phyloP scores from a whole-genome alignment of 2,797 vertebrate genomes.

The Glossophaga mutica region DNA sequence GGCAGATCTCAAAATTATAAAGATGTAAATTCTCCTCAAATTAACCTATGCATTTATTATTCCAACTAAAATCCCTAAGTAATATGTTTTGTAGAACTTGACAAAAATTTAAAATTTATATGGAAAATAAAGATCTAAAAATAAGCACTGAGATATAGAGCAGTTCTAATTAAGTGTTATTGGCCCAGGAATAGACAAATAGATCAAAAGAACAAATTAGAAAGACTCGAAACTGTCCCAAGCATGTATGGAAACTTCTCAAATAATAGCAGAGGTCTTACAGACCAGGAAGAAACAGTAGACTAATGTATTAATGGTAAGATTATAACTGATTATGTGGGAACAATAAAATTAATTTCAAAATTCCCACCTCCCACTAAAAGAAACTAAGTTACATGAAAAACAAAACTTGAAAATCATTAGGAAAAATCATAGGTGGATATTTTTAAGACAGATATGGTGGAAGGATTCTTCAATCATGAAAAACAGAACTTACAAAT shows the following conservation, averaged over 20 bases:
- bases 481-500: background rate
- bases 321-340: background rate
- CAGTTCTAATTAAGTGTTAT: background rate
- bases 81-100: background rate
- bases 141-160: background rate
- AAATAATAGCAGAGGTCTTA: background rate
- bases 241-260: background rate
- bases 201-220: background rate
- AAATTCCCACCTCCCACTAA: background rate
- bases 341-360: constrained; percentile 4
- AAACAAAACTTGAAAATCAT: background rate
- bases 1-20: background rate
- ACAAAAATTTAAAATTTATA: constrained; percentile 6
- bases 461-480: background rate
- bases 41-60: background rate
- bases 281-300: background rate
- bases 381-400: background rate
- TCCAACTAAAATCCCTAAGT: constrained; percentile 16
- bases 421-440: background rate
- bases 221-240: background rate
- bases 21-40: background rate
- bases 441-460: background rate
- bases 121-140: constrained; percentile 30
- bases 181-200: background rate
- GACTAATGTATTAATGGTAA: background rate